Evolutionary conservation across 2,797 vertebrate species (phyloP).

Genomic region (Schizothorax lantsangensis): DNA sequence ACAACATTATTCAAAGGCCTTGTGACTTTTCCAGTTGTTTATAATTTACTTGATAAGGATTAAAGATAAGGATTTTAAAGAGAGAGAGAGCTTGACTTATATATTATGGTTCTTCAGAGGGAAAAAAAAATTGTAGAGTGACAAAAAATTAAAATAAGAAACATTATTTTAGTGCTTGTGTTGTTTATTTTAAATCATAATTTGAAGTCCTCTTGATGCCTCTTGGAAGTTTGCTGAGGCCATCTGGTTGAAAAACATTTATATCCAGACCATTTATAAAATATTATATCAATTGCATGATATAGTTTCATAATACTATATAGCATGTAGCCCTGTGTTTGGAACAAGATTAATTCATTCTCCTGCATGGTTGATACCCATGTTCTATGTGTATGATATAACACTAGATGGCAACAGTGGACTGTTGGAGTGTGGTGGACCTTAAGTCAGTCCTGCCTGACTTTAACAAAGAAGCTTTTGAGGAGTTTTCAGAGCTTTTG

Average conservation of each 20-base stretch:
- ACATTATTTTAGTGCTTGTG: neutral
- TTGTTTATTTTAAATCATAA: neutral
- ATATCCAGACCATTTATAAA: neutral
- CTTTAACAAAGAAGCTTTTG: constrained; percentile 64
- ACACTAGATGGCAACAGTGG: constrained; percentile 68
- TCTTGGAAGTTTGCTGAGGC: neutral
- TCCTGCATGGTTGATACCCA: neutral
- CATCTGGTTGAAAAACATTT: neutral
- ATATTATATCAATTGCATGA: neutral
- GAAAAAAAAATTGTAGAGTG: too few species aligned
- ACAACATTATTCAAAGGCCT: neutral
- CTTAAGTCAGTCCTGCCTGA: constrained; percentile 9
- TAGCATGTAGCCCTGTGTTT: neutral
- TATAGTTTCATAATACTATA: neutral
- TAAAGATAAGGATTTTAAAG: too few species aligned
- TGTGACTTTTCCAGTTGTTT: neutral
- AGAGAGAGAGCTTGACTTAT: too few species aligned
- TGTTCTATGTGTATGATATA: neutral
- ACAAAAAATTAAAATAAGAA: too few species aligned
- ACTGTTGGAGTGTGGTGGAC: constrained; percentile 43
- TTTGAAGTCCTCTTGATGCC: neutral
- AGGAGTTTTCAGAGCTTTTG: constrained; percentile 51
- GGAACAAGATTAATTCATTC: neutral
- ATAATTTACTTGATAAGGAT: neutral
- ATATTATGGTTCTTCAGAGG: too few species aligned